Evolutionary conservation across 2,797 vertebrate genomes (phyloP), one percentile per base, ranked within the genome.

Genomic region (Betta splendens): DNA sequence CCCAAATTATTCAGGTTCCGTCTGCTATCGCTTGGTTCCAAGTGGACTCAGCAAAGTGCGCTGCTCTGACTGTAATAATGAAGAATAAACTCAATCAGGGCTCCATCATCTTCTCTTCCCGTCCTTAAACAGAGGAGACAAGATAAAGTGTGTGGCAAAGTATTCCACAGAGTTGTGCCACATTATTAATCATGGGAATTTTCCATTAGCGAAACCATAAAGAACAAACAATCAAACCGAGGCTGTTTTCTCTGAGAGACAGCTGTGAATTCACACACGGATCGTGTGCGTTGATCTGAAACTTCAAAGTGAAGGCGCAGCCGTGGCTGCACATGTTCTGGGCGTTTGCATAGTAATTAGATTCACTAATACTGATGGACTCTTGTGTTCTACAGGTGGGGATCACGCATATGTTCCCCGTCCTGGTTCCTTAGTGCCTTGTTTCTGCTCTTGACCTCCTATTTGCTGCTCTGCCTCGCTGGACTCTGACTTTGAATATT

Each of bases 281-380:
- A 55, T 36, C 18, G n/a, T 15, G 23, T 0, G 28, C 44, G 49
- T 44, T 58, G 43, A 28, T 45, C 35, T 44, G 15, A 21, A 18
- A 32, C 22, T 32, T 47, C 21, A n/a, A 40, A 7, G 23, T 20
- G 2, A 25, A 29, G 21, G 47, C 52, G 33, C 26, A 43, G n/a
- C 12, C 5, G 12, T n/a, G 60, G 35, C 5, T 40, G 36, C n/a
- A 20, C 33, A 21, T 66, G 33, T 32, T 52, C 13, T 12, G 29
- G 42, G 21, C 16, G 42, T 71, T 60, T 72, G 56, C 37, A 51
- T n/a, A n/a, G n/a, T n/a, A n/a, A n/a, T n/a, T n/a, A n/a, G n/a
- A n/a, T n/a, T n/a, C n/a, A n/a, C n/a, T n/a, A n/a, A n/a, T n/a
- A n/a, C n/a, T n/a, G n/a, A n/a, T n/a, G n/a, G n/a, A n/a, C n/a